Percentiles rank a stretch among this genome's conserved stretches.
phyloP scores from a whole-genome alignment of 2,888 invertebrate genomes.

The Troides oblongomaculatus region DNA sequence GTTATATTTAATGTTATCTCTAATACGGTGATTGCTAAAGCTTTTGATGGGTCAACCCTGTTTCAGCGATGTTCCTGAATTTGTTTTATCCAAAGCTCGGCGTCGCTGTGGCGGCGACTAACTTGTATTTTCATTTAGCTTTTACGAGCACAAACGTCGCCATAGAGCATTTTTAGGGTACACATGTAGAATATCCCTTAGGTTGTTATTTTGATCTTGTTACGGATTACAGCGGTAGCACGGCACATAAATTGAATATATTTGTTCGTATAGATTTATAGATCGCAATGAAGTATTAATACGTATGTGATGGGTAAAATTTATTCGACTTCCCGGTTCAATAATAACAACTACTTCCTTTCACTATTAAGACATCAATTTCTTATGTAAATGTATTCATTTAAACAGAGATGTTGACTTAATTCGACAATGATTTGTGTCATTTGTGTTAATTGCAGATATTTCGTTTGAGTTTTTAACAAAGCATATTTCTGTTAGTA shows the following conservation, averaged over 20 bases:
- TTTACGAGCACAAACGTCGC: constrained; percentile 58
- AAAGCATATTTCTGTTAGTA: not conserved
- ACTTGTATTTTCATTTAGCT: constrained; percentile 56
- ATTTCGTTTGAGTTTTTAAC: not conserved
- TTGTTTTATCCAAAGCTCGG: constrained; percentile 43
- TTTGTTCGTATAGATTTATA: not conserved
- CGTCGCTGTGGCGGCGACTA: constrained; percentile 42
- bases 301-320: too few species aligned
- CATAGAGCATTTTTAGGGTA: constrained; percentile 32
- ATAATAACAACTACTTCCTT: too few species aligned
- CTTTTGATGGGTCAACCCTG: constrained; percentile 33
- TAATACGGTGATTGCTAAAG: not conserved
- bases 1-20: too few species aligned
- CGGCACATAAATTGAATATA: constrained; percentile 28
- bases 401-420: too few species aligned
- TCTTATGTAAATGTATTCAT: too few species aligned
- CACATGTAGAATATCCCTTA: constrained; percentile 14
- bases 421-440: too few species aligned
- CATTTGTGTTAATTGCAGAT: not conserved
- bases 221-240: constrained; percentile 31
- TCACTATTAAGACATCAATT: too few species aligned
- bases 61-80: constrained; percentile 36
- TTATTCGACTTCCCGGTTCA: too few species aligned
- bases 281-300: too few species aligned
- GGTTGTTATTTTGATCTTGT: constrained; percentile 33